phyloP scores from a whole-genome alignment of 2,888 invertebrate genomes.

The Epirrhoe alternata region DNA sequence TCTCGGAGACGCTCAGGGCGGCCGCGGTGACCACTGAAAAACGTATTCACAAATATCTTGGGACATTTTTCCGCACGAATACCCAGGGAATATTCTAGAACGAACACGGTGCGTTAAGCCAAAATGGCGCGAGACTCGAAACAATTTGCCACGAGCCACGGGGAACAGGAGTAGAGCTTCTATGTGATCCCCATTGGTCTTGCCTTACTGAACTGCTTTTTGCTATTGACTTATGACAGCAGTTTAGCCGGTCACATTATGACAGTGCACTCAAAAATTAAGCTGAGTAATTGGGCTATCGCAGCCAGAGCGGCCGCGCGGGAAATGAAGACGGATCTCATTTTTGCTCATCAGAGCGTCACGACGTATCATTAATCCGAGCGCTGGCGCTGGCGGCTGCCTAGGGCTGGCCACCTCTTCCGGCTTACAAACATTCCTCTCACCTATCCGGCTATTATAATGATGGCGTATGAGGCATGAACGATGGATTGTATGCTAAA shows the following conservation, averaged over 20 bases:
- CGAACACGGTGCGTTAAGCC: background rate
- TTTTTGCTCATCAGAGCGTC: conserved; percentile 47
- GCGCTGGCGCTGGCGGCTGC: conserved; percentile 28
- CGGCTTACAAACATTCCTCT: background rate
- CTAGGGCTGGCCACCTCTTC: conserved; percentile 10
- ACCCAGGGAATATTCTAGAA: background rate
- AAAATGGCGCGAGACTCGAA: conserved; percentile 5
- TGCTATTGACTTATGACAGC: too few species aligned
- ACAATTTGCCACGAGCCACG: conserved; percentile 3
- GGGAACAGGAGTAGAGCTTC: too few species aligned
- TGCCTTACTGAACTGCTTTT: too few species aligned
- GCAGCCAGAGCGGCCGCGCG: conserved; percentile 15
- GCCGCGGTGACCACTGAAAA: background rate
- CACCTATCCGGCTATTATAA: background rate
- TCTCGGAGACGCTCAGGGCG: conserved; percentile 4
- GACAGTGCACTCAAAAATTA: conserved; percentile 36
- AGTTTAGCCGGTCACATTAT: conserved; percentile 3
- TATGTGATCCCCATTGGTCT: too few species aligned
- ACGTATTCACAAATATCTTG: conserved; percentile 4
- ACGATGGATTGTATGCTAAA: too few species aligned
- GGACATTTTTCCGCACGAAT: background rate
- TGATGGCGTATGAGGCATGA: too few species aligned
- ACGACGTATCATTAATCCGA: conserved; percentile 49
- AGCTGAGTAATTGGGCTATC: conserved; percentile 23
- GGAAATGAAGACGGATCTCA: conserved; percentile 50